Base-by-base conservation (phyloP, 2,113 vertebrate genomes). In the Brachyistius frenatus region DNA sequence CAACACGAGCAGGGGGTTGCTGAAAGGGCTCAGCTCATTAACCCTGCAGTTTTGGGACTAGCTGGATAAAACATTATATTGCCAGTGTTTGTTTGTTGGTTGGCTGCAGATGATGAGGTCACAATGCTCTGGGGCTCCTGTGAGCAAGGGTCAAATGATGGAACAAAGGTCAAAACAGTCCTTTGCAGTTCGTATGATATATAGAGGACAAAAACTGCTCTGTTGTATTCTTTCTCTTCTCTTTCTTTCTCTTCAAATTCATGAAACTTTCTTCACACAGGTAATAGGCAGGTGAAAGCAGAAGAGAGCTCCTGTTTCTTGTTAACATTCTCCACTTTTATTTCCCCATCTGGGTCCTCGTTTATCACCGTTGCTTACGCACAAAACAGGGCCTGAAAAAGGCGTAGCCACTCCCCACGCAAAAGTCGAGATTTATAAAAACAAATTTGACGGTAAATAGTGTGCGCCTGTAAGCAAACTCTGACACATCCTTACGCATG, bases 21-120 rank as follows among this genome's bases (percentile, higher is more conserved):
- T 77, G 16, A 66, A 73, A 81, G 73, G 82, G 49, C 74, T 62
- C 47, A 73, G 68, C 69, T 85, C 83, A 84, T 89, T 85, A 89
- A 79, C 35, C 37, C 58, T n/a, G 65, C 72, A 23, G 67, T 76
- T 88, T 77, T 84, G 15, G 58, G 39, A 39, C 46, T 10, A 7
- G 60, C 66, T 64, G 62, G 62, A 60, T 62, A 39, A 41, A 85
- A 80, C 53, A 60, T 67, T 70, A 54, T 68, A 68, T 71, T 67
- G 55, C 36, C 36, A 36, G 61, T 50, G 46, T 77, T 30, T 36
- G 56, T 68, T 68, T 62, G 68, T 66, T 69, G 41, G 66, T 1
- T 46, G 32, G 35, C n/a, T 68, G 55, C 63, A 66, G 68, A 68
- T 70, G 78, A 84, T 88, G 83, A 89, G 71, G 79, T 88, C 81